Evolutionary conservation across 2,113 vertebrate species (phyloP), one percentile per base, ranked within the genome.

Genomic region (Myrmecobius fasciatus): DNA sequence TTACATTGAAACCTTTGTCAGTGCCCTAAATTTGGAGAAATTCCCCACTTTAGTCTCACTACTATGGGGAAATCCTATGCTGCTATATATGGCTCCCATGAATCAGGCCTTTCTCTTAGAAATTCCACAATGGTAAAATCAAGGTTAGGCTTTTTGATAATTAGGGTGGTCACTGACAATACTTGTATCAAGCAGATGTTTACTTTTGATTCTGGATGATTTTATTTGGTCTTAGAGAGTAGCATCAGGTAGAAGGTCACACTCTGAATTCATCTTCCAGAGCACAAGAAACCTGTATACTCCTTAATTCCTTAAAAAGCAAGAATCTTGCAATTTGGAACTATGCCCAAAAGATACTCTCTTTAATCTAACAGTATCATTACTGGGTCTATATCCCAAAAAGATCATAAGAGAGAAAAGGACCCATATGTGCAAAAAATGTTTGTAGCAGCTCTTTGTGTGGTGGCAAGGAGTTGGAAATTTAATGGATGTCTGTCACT

Each of bases 1-100:
- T 9, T 20, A 3, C 1, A 67, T 5, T 8, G 67, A 48, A 56
- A 26, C 2, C 49, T 43, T 9, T 36, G 43, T 48, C 91, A 53
- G 60, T 36, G 31, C 36, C n/a, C 43, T 83, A 83, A 83, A 83
- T 43, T 43, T 43, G n/a, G 17, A 75, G 17, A 95, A 56, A 53
- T 31, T 51, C 88, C 46, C 53, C 5, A 0, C 22, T 0, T 1
- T 7, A 20, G 67, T n/a, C 48, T n/a, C 43, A n/a, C 46, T 47
- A 28, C 49, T 60, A 9, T 25, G 20, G 67, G 46, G 7, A 26
- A 9, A 14, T 0, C 3, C 3, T 1, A 17, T 67, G 5, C 36
- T 67, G 60, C 31, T 43, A 83, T n/a, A 83, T 43, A 43, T 83
- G 24, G 24, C 67, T 83, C 26, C 6, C n/a, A 43, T n/a, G 67